Conservation (phyloP, 2,113 vertebrate genomes). For the Semnornis frantzii region DNA sequence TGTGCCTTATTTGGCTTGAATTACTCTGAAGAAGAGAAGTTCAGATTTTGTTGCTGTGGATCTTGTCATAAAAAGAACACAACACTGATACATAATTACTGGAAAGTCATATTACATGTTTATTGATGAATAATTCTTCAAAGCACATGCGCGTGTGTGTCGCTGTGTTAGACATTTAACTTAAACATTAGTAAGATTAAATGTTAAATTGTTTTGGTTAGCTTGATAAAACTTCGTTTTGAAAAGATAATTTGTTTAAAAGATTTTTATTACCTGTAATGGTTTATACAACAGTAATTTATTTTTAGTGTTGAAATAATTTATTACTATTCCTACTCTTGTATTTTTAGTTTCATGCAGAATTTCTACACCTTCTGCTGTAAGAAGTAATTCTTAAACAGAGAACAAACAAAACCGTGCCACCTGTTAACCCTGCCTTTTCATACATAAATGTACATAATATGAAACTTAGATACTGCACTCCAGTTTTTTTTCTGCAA, state of each 20-base stretch:
- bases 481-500: conserved; percentile 21
- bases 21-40: conserved; percentile 49
- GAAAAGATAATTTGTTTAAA: conserved; percentile 54
- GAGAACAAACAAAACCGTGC: neutral
- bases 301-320: conserved; percentile 19
- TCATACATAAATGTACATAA: neutral
- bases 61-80: conserved; percentile 5
- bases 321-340: neutral
- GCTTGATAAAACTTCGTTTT: conserved; percentile 65
- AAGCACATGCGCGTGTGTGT: neutral
- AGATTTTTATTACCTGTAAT: conserved; percentile 54
- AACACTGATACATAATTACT: conserved; percentile 31
- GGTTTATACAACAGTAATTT: conserved; percentile 29
- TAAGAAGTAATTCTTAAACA: conserved; percentile 21
- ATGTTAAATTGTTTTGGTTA: conserved; percentile 53
- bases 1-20: conserved; percentile 39
- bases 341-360: conserved; percentile 3
- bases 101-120: conserved; percentile 23
- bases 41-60: conserved; percentile 57
- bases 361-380: conserved; percentile 33
- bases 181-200: conserved; percentile 41
- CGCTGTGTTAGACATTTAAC: conserved; percentile 41
- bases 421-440: conserved; percentile 9
- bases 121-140: conserved; percentile 51
- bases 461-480: conserved; percentile 7